Evolutionary conservation across 2,797 vertebrate species (phyloP).

Genomic region (Urocyon cinereoargenteus): DNA sequence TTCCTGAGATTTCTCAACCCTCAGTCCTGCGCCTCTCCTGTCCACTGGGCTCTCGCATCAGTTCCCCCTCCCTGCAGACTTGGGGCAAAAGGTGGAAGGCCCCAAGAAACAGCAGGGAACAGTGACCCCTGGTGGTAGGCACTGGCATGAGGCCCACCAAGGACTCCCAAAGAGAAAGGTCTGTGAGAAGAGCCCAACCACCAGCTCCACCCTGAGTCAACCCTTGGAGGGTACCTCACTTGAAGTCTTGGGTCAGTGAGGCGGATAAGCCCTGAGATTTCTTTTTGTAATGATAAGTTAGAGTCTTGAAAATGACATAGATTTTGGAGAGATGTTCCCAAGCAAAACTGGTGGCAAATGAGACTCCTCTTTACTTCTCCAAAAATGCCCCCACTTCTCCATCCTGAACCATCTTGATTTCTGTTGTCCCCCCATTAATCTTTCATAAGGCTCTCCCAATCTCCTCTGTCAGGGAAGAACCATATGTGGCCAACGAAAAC

Average conservation of each 20-base stretch:
- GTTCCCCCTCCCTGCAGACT: background rate
- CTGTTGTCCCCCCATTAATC: background rate
- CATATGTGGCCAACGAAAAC: background rate
- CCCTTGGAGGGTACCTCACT: conserved; percentile 61
- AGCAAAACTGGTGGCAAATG: conserved; percentile 1
- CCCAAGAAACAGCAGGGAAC: background rate
- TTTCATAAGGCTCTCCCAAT: background rate
- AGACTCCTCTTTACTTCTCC: background rate
- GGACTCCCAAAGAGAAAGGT: background rate
- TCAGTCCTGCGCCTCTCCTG: background rate
- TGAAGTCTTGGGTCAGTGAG: conserved; percentile 79
- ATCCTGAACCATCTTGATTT: background rate
- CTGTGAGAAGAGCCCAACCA: background rate
- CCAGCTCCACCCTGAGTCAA: conserved; percentile 64
- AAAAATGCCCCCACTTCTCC: background rate
- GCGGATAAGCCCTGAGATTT: conserved; percentile 63
- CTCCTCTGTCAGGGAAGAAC: background rate
- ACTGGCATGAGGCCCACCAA: background rate
- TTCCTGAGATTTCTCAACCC: background rate
- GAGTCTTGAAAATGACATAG: conserved; percentile 87
- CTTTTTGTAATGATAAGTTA: conserved; percentile 82
- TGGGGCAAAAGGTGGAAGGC: background rate
- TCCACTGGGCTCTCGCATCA: fast-evolving
- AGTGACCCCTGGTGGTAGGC: background rate
- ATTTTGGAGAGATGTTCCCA: conserved; percentile 49